Conservation (phyloP, 1,140 invertebrate genomes). For the Drosophila miranda region DNA sequence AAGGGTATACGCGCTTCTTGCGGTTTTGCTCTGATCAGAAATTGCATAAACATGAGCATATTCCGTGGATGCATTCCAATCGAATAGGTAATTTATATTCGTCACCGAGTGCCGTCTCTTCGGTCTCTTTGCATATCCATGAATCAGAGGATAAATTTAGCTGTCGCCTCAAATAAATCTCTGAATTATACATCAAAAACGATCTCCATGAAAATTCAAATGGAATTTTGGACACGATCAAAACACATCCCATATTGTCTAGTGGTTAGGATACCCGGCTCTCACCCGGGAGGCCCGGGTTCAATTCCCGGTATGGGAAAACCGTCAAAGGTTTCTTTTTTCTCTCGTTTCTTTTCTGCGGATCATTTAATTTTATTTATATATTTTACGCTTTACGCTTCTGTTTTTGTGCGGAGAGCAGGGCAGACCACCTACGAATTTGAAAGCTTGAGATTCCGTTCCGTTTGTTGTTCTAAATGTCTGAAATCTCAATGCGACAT, state of each 20-base stretch:
- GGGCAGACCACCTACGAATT: slow-evolving; percentile 38
- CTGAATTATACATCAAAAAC: not conserved
- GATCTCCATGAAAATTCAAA: slow-evolving; percentile 5
- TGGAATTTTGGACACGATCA: slow-evolving; percentile 2
- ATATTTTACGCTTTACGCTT: not conserved
- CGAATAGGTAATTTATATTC: slow-evolving; percentile 27
- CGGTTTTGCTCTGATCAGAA: slow-evolving; percentile 22
- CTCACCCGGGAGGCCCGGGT: slow-evolving; percentile 92
- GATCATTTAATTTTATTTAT: slow-evolving; percentile 1
- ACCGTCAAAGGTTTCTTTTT: not conserved
- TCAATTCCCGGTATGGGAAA: slow-evolving; percentile 93
- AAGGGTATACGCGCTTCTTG: slow-evolving; percentile 3
- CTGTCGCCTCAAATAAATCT: slow-evolving; percentile 7
- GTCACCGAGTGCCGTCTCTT: slow-evolving; percentile 9
- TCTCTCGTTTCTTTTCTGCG: not conserved
- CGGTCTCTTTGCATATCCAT: slow-evolving; percentile 1
- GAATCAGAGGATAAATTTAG: slow-evolving; percentile 30
- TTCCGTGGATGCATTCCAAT: slow-evolving; percentile 3
- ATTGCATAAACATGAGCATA: slow-evolving; percentile 17
- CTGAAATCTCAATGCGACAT: slow-evolving; percentile 61
- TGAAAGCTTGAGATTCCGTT: slow-evolving; percentile 26
- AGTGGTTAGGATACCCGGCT: slow-evolving; percentile 94
- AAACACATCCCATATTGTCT: slow-evolving; percentile 83
- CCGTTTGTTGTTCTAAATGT: slow-evolving; percentile 57
- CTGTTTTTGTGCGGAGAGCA: not conserved